Conservation (phyloP, 2,888 invertebrate genomes). For the Agonopterix alstromeriana region DNA sequence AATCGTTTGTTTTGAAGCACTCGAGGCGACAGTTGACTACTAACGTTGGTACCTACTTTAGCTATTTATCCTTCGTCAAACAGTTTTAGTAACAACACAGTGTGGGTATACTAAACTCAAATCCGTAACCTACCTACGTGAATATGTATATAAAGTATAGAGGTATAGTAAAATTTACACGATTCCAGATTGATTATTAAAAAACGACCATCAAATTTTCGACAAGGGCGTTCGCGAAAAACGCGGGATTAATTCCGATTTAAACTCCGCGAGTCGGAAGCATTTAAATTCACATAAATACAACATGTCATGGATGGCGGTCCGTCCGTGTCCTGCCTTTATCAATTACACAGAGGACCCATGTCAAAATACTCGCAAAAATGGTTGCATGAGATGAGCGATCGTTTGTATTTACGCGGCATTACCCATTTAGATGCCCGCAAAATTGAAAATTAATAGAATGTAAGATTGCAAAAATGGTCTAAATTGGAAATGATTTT, state of each 20-base stretch:
- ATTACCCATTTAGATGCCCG: too few species aligned
- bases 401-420: conserved; percentile 44
- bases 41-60: too few species aligned
- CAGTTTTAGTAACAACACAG: too few species aligned
- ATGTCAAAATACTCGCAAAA: conserved; percentile 28
- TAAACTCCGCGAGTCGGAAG: conserved; percentile 53
- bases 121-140: too few species aligned
- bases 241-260: conserved; percentile 61
- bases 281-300: conserved; percentile 72
- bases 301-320: conserved; percentile 56
- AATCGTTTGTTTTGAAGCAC: too few species aligned
- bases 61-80: too few species aligned
- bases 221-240: conserved; percentile 43
- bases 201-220: conserved; percentile 45
- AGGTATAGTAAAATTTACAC: neutral
- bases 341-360: conserved; percentile 61
- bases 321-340: conserved; percentile 46
- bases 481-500: too few species aligned
- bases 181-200: conserved; percentile 31
- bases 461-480: conserved; percentile 14
- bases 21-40: too few species aligned
- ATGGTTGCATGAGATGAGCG: conserved; percentile 5
- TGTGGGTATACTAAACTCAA: too few species aligned
- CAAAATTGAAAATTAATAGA: too few species aligned
- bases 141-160: neutral